Evolutionary conservation across 2,113 vertebrate genomes (phyloP).

Genomic region (Platichthys flesus): DNA sequence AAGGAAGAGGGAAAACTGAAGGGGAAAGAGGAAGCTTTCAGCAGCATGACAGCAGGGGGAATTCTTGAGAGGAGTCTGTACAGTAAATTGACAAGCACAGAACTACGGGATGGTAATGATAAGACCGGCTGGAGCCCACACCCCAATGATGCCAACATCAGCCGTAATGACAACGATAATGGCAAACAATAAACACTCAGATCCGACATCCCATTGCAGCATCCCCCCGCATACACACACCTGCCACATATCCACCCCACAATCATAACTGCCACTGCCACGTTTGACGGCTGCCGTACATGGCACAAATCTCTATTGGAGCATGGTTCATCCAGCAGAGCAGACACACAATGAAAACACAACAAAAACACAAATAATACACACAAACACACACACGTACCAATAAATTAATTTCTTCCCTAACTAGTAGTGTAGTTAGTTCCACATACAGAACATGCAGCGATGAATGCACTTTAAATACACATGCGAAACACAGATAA

Average conservation of each 20-base stretch:
- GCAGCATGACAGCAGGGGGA: slow-evolving; percentile 57
- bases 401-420: not conserved
- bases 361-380: not conserved
- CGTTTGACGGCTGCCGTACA: slow-evolving; percentile 25
- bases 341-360: slow-evolving; percentile 16
- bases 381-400: slow-evolving; percentile 14
- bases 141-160: slow-evolving; percentile 42
- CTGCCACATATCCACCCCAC: slow-evolving; percentile 7
- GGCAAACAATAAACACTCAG: slow-evolving; percentile 65
- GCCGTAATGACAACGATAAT: slow-evolving; percentile 69
- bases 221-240: not conserved
- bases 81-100: slow-evolving; percentile 70
- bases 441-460: slow-evolving; percentile 9
- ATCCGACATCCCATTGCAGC: slow-evolving; percentile 40
- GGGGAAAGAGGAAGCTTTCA: slow-evolving; percentile 56
- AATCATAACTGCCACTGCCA: slow-evolving; percentile 15
- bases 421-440: not conserved
- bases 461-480: slow-evolving; percentile 1
- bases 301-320: slow-evolving; percentile 18
- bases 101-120: slow-evolving; percentile 60
- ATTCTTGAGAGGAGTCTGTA: slow-evolving; percentile 43
- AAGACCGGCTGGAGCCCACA: slow-evolving; percentile 44
- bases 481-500: slow-evolving; percentile 2
- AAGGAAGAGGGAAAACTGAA: slow-evolving; percentile 55
- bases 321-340: slow-evolving; percentile 6